Percentiles rank a stretch among this genome's conserved stretches.
phyloP scores from a whole-genome alignment of 2,113 vertebrate species.

The Pterophyllum scalare region DNA sequence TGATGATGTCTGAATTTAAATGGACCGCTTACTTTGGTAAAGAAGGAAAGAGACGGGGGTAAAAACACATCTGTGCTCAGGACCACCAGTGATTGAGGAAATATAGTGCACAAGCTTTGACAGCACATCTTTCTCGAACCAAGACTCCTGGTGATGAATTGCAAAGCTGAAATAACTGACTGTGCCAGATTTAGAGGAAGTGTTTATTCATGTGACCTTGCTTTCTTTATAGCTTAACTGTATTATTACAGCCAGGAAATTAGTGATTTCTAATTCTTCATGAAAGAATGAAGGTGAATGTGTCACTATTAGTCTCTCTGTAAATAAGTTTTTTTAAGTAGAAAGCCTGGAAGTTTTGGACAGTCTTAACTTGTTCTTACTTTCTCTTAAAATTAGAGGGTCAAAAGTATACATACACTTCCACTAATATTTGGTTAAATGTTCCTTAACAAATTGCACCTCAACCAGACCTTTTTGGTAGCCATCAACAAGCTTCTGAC shows the following conservation, averaged over 20 bases:
- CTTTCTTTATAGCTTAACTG: background rate
- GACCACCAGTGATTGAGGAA: conserved; percentile 74
- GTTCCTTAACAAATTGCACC: background rate
- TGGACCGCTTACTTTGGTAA: background rate
- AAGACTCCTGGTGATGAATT: conserved; percentile 42
- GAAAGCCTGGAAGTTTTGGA: conserved; percentile 3
- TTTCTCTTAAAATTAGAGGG: background rate
- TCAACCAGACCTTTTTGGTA: too few species aligned
- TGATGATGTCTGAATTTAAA: conserved; percentile 29
- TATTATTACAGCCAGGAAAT: conserved; percentile 9
- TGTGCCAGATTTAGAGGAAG: conserved; percentile 22
- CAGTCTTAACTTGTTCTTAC: conserved; percentile 1
- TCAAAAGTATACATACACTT: too few species aligned
- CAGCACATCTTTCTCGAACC: conserved; percentile 57
- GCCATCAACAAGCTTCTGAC: too few species aligned
- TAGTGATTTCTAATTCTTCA: background rate
- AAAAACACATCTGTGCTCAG: conserved; percentile 68
- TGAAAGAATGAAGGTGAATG: background rate
- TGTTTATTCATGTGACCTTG: conserved; percentile 8
- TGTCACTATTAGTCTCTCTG: conserved; percentile 18
- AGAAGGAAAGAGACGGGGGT: background rate
- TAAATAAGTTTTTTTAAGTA: background rate
- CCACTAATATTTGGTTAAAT: too few species aligned
- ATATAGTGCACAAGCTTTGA: conserved; percentile 52
- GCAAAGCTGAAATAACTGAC: conserved; percentile 41